Conservation (phyloP, 2,888 invertebrate genomes). For the Lycia hirtaria region DNA sequence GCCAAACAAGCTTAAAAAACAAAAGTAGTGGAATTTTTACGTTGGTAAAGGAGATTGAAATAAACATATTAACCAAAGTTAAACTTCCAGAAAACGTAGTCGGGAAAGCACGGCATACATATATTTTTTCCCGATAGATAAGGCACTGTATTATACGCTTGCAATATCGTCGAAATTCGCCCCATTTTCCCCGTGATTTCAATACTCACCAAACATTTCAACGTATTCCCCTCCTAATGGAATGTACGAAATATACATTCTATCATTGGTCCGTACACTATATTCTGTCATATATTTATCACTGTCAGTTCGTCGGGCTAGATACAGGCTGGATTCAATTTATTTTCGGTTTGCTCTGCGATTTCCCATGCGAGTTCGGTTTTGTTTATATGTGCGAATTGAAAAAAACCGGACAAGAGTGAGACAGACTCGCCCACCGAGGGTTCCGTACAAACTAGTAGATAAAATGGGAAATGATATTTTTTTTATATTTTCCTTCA, state of each 20-base stretch:
- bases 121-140: background rate
- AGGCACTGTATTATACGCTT: slow-evolving; percentile 1
- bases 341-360: slow-evolving; percentile 64
- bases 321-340: slow-evolving; percentile 67
- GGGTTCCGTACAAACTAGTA: too few species aligned
- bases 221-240: slow-evolving; percentile 44
- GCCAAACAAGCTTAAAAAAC: too few species aligned
- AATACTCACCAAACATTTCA: slow-evolving; percentile 20
- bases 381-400: slow-evolving; percentile 54
- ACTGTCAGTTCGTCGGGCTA: slow-evolving; percentile 52
- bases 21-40: too few species aligned
- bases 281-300: slow-evolving; percentile 62
- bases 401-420: too few species aligned
- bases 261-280: slow-evolving; percentile 41
- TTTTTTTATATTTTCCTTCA: too few species aligned
- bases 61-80: too few species aligned
- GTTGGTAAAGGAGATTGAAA: too few species aligned
- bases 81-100: too few species aligned
- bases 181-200: slow-evolving; percentile 31
- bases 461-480: too few species aligned
- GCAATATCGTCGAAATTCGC: slow-evolving; percentile 36
- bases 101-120: too few species aligned
- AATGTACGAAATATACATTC: slow-evolving; percentile 39
- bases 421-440: too few species aligned
- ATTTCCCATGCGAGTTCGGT: slow-evolving; percentile 71